These are phyloP conservation scores for Mesorhabditis belari DNA, from an alignment of 2,888 invertebrate species.

Conservation along the genomic window DNA sequence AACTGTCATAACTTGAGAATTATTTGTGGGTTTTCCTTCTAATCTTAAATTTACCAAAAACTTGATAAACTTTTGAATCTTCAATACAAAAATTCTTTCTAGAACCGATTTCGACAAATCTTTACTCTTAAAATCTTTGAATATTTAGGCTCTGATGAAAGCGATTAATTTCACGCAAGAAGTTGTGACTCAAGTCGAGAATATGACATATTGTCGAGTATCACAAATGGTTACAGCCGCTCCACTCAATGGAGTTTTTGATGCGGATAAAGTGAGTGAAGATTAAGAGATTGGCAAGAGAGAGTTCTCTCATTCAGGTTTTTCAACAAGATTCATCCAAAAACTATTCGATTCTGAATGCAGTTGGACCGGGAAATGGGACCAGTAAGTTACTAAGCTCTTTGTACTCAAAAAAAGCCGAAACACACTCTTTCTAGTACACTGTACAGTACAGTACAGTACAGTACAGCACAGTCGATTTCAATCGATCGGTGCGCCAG, in stretches of 20 bases:
- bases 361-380: neutral
- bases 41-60: too few species aligned
- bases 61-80: too few species aligned
- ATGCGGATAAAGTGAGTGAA: neutral
- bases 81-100: too few species aligned
- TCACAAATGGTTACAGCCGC: neutral
- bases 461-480: too few species aligned
- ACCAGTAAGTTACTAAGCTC: neutral
- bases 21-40: too few species aligned
- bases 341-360: neutral
- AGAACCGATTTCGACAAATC: neutral
- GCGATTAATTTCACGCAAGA: neutral
- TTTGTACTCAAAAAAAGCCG: too few species aligned
- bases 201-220: neutral
- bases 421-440: neutral
- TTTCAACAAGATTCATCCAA: neutral
- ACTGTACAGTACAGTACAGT: too few species aligned
- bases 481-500: too few species aligned
- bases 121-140: neutral
- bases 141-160: neutral
- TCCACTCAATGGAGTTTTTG: neutral
- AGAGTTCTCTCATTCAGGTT: neutral
- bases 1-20: too few species aligned
- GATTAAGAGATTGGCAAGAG: neutral
- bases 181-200: neutral